Base-by-base conservation (phyloP, 2,797 vertebrate species). In the Salarias fasciatus region DNA sequence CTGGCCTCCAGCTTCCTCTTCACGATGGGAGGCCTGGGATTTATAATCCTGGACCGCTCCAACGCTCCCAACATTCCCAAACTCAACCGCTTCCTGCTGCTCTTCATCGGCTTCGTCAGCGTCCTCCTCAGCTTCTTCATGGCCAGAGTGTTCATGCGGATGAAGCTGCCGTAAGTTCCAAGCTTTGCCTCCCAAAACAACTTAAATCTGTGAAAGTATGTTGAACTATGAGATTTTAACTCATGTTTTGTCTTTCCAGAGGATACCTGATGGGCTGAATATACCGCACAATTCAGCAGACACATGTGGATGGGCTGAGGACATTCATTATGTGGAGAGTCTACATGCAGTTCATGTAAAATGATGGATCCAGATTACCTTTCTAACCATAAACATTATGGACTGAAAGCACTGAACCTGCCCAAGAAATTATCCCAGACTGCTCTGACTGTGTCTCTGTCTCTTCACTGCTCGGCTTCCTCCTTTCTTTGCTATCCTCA, bases 141-240 rank as follows among this genome's bases (percentile, higher is more conserved):
- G 97, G 98, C 98, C 63, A 91, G 98, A 85, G 97, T 99, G 46
- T 99, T 99, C 91, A 99, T 99, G 98, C 95, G 98, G 80, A 99
- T 99, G 97, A 99, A 99, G 83, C 89, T 99, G 77, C 98, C 97
- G 98, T 99, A 94, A 97, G 98, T 95, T 24, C 18, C 18, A 3
- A 18, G 18, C 18, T 24, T 24, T 24, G 18, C 18, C 18, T 24
- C 18, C 18, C 24, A 24, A 24, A 24, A 24, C 24, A 18, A 24
- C 18, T 24, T 2, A 24, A 24, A 24, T 24, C 18, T 24, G 18
- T 24, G 18, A 18, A 24, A 24, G 18, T 24, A 18, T 24, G 18
- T 24, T 24, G 18, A 12, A n/a, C 0, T 38, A 11, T 2, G 6
- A 12, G 18, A 24, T 24, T 24, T 24, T 24, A 24, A 24, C 18